Evolutionary conservation across 2,113 vertebrate species (phyloP).

Genomic region (Peromyscus californicus): DNA sequence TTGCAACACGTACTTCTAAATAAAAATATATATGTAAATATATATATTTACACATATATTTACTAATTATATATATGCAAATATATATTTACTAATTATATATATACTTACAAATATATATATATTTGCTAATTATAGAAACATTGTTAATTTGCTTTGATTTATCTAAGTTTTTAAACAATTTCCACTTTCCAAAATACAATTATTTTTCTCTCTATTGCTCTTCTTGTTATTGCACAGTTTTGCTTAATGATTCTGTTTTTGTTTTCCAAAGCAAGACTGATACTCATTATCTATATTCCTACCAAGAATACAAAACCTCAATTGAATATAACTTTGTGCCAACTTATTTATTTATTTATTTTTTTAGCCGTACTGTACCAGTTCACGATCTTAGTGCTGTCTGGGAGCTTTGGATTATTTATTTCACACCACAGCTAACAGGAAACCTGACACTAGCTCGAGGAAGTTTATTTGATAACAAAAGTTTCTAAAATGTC

Average conservation of each 20-base stretch:
- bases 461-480: neutral
- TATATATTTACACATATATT: neutral
- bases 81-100: neutral
- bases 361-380: neutral
- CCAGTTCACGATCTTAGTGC: neutral
- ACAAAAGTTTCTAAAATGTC: neutral
- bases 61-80: neutral
- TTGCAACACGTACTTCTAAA: neutral
- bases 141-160: neutral
- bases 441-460: neutral
- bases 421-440: neutral
- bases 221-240: neutral
- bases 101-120: neutral
- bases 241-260: neutral
- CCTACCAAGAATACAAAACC: neutral
- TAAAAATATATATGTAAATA: neutral
- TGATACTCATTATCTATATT: neutral
- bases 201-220: neutral
- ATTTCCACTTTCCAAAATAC: neutral
- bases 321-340: neutral
- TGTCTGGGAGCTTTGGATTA: neutral
- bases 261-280: neutral
- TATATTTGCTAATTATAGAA: neutral
- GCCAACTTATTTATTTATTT: neutral
- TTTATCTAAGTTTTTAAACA: neutral